Evolutionary conservation across 2,797 vertebrate species (phyloP).

Genomic region (Oophaga sylvatica): DNA sequence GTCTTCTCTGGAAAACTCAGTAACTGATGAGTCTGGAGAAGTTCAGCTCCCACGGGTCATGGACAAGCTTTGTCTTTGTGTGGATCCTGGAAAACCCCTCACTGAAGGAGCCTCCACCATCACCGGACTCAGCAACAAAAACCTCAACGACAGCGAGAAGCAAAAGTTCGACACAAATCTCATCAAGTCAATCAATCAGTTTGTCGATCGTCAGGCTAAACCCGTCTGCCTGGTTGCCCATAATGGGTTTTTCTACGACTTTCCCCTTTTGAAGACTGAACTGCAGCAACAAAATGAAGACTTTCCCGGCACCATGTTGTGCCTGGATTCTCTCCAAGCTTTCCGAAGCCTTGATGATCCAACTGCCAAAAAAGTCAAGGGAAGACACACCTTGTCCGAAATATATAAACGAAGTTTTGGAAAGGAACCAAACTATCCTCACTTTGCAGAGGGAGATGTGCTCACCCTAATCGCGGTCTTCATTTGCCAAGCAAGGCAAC

Average conservation of each 20-base stretch:
- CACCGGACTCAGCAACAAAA: conserved; percentile 66
- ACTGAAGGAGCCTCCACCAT: conserved; percentile 65
- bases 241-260: conserved; percentile 72
- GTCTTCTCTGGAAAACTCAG: conserved; percentile 63
- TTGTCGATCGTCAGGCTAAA: conserved; percentile 69
- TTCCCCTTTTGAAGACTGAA: conserved; percentile 69
- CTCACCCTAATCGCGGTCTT: conserved; percentile 69
- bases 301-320: conserved; percentile 64
- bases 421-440: conserved; percentile 60
- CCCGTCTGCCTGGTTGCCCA: conserved; percentile 74
- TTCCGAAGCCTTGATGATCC: conserved; percentile 64
- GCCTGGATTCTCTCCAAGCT: conserved; percentile 68
- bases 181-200: conserved; percentile 62
- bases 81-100: conserved; percentile 67
- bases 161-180: conserved; percentile 49
- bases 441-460: conserved; percentile 71
- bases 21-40: conserved; percentile 2
- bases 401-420: conserved; percentile 66
- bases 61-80: conserved; percentile 73
- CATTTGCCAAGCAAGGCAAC: conserved; percentile 60
- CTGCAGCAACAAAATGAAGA: conserved; percentile 62
- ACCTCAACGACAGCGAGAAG: conserved; percentile 64
- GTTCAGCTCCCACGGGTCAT: conserved; percentile 66
- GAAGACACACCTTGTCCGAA: conserved; percentile 65
- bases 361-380: conserved; percentile 29